phyloP scores from a whole-genome alignment of 2,797 vertebrate species.

The Enteromius viviparus region DNA sequence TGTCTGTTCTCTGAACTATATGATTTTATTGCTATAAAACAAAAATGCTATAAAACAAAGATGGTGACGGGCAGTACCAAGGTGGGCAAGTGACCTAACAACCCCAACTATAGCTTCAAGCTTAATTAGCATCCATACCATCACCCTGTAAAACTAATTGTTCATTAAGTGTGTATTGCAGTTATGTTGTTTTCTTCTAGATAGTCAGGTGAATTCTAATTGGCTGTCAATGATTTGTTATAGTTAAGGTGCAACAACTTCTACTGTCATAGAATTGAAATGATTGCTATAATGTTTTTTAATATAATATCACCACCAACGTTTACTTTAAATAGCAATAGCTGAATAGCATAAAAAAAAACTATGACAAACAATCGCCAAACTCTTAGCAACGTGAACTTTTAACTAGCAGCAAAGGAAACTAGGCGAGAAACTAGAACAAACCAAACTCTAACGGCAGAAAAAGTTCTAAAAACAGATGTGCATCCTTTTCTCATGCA shows the following conservation, averaged over 20 bases:
- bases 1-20: background rate
- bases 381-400: constrained; percentile 23
- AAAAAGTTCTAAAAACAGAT: constrained; percentile 27
- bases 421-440: constrained; percentile 40
- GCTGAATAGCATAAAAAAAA: background rate
- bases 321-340: background rate
- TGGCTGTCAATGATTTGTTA: background rate
- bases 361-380: background rate
- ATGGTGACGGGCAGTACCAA: background rate
- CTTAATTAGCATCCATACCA: background rate
- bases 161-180: background rate
- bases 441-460: constrained; percentile 31
- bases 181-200: no score
- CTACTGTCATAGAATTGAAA: background rate
- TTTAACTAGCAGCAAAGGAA: constrained; percentile 19
- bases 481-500: background rate
- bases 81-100: background rate
- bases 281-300: background rate
- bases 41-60: no score
- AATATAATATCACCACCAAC: background rate
- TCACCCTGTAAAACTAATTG: background rate
- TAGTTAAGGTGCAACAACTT: background rate
- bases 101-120: background rate
- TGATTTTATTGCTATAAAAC: background rate
- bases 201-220: background rate